These are phyloP conservation scores for Mercenaria mercenaria DNA, from an alignment of 1,140 invertebrate genomes.

Conservation along the genomic window DNA sequence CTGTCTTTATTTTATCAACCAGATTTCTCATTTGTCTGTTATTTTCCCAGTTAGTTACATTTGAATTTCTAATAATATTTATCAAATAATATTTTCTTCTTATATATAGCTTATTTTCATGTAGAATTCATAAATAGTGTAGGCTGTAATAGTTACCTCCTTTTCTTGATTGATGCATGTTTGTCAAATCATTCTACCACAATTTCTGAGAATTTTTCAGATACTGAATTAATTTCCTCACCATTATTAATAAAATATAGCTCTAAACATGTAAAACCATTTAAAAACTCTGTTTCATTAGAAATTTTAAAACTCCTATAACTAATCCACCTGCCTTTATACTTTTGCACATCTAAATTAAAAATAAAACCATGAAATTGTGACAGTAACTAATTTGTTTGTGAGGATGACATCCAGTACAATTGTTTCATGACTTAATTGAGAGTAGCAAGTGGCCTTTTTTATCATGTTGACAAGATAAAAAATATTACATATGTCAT, in stretches of 20 bases:
- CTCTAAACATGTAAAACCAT: slow-evolving; percentile 14
- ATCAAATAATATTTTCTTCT: slow-evolving; percentile 50
- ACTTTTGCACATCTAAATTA: too few relatives aligned
- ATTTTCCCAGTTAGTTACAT: slow-evolving; percentile 46
- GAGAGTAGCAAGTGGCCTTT: neutral
- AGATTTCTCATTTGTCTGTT: slow-evolving; percentile 42
- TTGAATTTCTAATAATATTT: slow-evolving; percentile 46
- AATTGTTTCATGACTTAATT: neutral
- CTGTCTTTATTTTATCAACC: slow-evolving; percentile 39
- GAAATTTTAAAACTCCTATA: too few relatives aligned
- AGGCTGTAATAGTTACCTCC: slow-evolving; percentile 33
- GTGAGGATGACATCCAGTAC: slow-evolving; percentile 29
- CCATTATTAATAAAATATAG: slow-evolving; percentile 34
- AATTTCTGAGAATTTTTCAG: slow-evolving; percentile 30
- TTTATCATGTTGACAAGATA: slow-evolving; percentile 14
- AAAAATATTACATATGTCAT: slow-evolving; percentile 24
- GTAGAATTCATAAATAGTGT: slow-evolving; percentile 37
- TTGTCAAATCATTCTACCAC: slow-evolving; percentile 34
- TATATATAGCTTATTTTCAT: slow-evolving; percentile 30
- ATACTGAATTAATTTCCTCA: neutral
- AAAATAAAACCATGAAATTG: slow-evolving; percentile 33
- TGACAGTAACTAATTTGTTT: neutral
- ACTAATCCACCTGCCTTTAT: too few relatives aligned
- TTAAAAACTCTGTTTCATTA: slow-evolving; percentile 10
- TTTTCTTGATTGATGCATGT: slow-evolving; percentile 42